Evolutionary conservation across 2,113 vertebrate species (phyloP).

Genomic region (Hippocampus abdominalis): DNA sequence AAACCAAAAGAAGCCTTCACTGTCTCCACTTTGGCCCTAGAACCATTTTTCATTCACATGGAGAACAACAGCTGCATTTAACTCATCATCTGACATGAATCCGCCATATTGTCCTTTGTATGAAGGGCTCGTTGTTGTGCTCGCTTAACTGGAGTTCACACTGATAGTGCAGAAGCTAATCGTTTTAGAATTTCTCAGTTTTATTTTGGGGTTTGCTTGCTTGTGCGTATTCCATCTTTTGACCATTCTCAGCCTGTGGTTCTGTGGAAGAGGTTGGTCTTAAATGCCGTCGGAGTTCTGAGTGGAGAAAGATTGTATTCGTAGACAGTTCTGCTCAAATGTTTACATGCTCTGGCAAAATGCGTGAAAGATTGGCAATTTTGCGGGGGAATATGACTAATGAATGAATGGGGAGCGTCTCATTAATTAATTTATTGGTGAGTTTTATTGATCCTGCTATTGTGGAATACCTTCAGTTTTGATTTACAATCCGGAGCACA

Average conservation of each 20-base stretch:
- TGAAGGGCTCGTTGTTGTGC: slow-evolving; percentile 18
- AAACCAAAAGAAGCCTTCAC: slow-evolving; percentile 10
- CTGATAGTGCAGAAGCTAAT: neutral
- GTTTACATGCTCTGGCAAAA: neutral
- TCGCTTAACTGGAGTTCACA: neutral
- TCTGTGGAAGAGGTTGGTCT: too few relatives aligned
- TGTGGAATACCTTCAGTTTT: neutral
- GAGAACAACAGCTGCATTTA: slow-evolving; percentile 4
- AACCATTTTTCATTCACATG: slow-evolving; percentile 18
- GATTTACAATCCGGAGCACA: neutral
- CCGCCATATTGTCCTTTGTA: slow-evolving; percentile 8
- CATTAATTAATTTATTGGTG: neutral
- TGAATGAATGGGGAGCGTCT: neutral
- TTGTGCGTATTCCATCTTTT: neutral
- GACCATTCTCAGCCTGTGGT: neutral
- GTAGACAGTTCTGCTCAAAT: neutral
- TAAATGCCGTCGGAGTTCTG: neutral
- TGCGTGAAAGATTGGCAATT: neutral
- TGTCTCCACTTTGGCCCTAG: slow-evolving; percentile 8
- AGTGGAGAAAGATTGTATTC: neutral
- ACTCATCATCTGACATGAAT: slow-evolving; percentile 17
- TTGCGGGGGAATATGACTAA: neutral
- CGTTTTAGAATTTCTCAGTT: neutral
- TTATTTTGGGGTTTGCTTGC: neutral
- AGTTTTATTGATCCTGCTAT: neutral